Evolutionary conservation across 2,888 invertebrate species (phyloP), one percentile per base, ranked within the genome.

Genomic region (Pachydiplax longipennis): DNA sequence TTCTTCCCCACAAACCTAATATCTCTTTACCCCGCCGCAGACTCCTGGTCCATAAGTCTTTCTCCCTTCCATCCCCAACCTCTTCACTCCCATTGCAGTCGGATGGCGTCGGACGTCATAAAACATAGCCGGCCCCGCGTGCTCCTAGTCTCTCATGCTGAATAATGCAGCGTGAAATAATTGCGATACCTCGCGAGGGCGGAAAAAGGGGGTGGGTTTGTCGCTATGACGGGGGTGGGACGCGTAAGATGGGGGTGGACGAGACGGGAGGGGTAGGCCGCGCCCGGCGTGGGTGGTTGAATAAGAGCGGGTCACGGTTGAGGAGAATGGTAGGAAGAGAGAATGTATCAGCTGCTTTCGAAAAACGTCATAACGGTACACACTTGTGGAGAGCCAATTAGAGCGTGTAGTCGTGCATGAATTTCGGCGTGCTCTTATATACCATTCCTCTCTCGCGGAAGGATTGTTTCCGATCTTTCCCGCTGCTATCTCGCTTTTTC

Each of bases 261-360:
- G 25, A 25, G 25, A n/a, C 5, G 4, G 31, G 83, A 35, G 10
- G 35, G 37, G 61, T n/a, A 37, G 87, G 37, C 87, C 61, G 87
- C 87, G 87, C 53, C 87, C 87, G 83, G 87, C 87, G 87, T 87
- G 87, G 87, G 87, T 87, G 87, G 87, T 37, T 87, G 61, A 87
- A 87, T 87, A 61, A 87, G 87, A 87, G 87, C 87, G 87, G 87
- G 87, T 87, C 87, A 87, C 87, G 87, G 82, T 31, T 73, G 31
- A 31, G 73, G 31, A 73, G 73, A 73, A 31, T 25, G 82, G 87
- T 61, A 37, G 83, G 87, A 61, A 48, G 58, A 58, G 83, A 22
- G 87, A 87, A 87, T 87, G 87, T 87, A 87, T 87, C 87, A 87
- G 87, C 87, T 87, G 87, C 87, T 87, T 87, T 87, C 87, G 87